Base-by-base conservation (phyloP, 2,113 vertebrate species). In the Leptobrachium leishanense region DNA sequence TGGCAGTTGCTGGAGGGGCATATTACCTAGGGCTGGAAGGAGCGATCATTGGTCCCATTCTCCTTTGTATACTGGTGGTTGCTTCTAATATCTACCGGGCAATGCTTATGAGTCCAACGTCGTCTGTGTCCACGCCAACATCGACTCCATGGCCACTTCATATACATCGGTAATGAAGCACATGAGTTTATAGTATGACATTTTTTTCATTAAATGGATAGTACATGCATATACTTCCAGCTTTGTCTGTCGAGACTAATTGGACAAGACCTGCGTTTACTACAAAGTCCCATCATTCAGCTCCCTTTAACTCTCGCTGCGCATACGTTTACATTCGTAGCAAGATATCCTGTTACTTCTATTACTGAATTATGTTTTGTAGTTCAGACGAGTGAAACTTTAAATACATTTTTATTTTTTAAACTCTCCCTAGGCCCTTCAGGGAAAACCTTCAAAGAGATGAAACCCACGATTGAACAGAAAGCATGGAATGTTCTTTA, bases 71-170 rank as follows among this genome's bases (percentile, higher is more conserved):
- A 85, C 93, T 99, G 68, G 97, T 99, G 78, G 98, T 98, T 72
- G 98, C 98, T 39, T 96, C 96, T 72, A 99, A 99, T 87, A 98
- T 98, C 89, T 99, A 99, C 80, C 98, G 96, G 69, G 96, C 97
- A 83, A 98, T 99, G 97, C 87, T 99, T 70, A 93, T 95, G 92
- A 99, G 98, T 82, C 97, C 98, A 67, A 98, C 94, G 42, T 97
- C 93, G 54, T 88, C 94, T 7, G 40, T 90, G 79, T 90, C 94
- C 10, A 98, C 96, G 1, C 96, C 96, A 3, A 92, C 93, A 76
- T 95, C 97, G 82, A 72, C 92, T 13, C 82, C 83, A 0, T 96
- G 94, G 94, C 93, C 95, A 0, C 63, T 88, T 63, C 94, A 94
- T 77, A 88, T 90, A 68, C 88, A 92, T 72, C 87, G 93, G 97